These are phyloP conservation scores for Laspeyria flexula DNA, from an alignment of 2,888 invertebrate genomes.

Conservation along the genomic window DNA sequence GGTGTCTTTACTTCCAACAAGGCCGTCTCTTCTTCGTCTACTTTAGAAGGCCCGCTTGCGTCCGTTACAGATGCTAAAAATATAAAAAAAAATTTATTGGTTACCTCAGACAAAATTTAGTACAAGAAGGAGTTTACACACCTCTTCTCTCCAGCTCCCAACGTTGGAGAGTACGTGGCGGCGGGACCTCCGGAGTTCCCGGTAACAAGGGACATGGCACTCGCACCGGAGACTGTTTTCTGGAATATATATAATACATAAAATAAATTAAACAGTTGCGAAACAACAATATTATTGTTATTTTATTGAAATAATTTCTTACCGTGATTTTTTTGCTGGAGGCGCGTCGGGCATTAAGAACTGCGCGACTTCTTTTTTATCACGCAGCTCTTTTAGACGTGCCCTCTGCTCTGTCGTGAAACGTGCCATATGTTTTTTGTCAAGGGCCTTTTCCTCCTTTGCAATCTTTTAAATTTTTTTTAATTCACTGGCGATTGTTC, in stretches of 20 bases:
- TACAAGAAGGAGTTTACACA: constrained; percentile 2
- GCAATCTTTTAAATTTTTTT: constrained; percentile 1
- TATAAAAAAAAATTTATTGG: not conserved
- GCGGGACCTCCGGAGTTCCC: not conserved
- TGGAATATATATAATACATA: not conserved
- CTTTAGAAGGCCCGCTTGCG: constrained; percentile 1
- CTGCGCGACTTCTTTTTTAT: constrained; percentile 14
- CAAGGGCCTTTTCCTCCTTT: not conserved
- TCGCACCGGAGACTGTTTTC: not conserved
- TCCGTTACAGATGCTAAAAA: constrained; percentile 1
- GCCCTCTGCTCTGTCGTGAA: not conserved
- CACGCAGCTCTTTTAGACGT: not conserved
- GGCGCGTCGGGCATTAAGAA: constrained; percentile 1
- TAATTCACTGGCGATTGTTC: not conserved
- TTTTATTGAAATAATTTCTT: not conserved
- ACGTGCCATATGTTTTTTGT: not conserved
- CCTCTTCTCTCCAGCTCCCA: not conserved
- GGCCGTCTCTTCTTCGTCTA: not conserved
- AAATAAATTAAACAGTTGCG: not conserved
- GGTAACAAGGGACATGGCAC: not conserved
- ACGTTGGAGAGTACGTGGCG: not conserved
- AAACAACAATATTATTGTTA: not conserved
- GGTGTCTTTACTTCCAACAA: not conserved
- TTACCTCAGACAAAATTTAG: not conserved
- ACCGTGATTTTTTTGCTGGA: not conserved